Evolutionary conservation across 2,888 invertebrate genomes (phyloP), one percentile per base, ranked within the genome.

Genomic region (Leptopilina myrica): DNA sequence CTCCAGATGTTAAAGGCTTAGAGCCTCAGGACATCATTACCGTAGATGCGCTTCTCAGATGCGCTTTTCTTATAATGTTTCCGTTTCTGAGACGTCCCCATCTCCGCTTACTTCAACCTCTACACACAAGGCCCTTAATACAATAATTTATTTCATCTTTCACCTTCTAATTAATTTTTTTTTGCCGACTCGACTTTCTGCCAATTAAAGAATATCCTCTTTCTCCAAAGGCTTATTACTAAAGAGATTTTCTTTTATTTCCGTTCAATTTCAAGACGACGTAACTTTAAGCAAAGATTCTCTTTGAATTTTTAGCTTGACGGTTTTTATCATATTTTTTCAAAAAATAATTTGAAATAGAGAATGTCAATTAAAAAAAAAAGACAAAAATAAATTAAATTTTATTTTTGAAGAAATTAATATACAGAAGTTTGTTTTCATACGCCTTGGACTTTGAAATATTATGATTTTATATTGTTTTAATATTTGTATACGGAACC

Each of bases 1-100:
- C 73, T 69, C n/a, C 56, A 53, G 73, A 73, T 40, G 40, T 56
- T 73, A 33, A 56, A 73, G 69, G 69, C 26, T 69, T 53, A 26
- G 26, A 49, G 73, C 73, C 73, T 56, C 56, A 33, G 73, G 73
- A 56, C 73, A 73, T 73, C 73, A 73, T 73, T 73, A 73, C 73
- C 56, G 56, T 73, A 56, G 73, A 73, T 73, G 73, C 73, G 73
- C 33, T 73, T 73, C 73, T 73, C 53, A n/a, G 53, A 53, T 53
- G 73, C 56, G 33, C 33, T 53, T 49, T 53, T 73, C 56, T 73
- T 73, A 73, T 73, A 56, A 56, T 73, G 56, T 56, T 73, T 73
- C 73, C 73, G 73, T 33, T 73, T 56, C 73, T 69, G 49, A 69
- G 69, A 69, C 53, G 49, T 33, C 53, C 69, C 49, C 69, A 69